A percentile compares a stretch with the other conserved stretches of the same genome.
Conservation (phyloP, 2,797 vertebrate species). For the Peromyscus melanophrys region DNA sequence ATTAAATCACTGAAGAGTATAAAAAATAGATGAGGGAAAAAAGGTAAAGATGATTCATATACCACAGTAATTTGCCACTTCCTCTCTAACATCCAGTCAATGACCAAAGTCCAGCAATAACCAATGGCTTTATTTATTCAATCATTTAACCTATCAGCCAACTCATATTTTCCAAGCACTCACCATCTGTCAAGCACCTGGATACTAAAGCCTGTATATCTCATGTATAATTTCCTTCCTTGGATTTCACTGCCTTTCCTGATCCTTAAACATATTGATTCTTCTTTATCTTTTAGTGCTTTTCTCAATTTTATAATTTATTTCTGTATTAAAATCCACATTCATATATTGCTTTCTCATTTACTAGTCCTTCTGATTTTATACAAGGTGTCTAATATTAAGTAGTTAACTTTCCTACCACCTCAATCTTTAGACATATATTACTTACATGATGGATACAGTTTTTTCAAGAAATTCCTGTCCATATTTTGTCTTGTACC, state of each 20-base stretch:
- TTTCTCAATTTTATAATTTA: neutral
- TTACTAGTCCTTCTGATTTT: neutral
- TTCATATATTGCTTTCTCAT: neutral
- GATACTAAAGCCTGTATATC: neutral
- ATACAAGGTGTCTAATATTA: neutral
- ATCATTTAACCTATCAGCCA: neutral
- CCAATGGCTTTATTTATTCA: conserved; percentile 45
- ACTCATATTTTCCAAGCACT: conserved; percentile 4
- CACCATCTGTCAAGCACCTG: neutral
- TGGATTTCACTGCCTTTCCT: neutral
- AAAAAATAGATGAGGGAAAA: neutral
- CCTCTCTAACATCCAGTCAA: neutral
- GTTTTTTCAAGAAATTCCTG: neutral
- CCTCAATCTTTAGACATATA: neutral
- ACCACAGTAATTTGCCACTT: neutral
- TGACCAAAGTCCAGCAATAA: conserved; percentile 50
- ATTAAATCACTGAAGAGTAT: neutral
- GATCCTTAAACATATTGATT: neutral
- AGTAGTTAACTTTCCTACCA: neutral
- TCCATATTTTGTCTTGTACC: neutral
- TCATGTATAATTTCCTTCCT: neutral
- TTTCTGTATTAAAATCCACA: neutral
- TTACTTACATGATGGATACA: neutral
- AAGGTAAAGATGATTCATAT: neutral
- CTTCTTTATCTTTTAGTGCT: neutral